These are phyloP conservation scores for Agelaius tricolor DNA, from an alignment of 2,113 vertebrate genomes.

Conservation along the genomic window DNA sequence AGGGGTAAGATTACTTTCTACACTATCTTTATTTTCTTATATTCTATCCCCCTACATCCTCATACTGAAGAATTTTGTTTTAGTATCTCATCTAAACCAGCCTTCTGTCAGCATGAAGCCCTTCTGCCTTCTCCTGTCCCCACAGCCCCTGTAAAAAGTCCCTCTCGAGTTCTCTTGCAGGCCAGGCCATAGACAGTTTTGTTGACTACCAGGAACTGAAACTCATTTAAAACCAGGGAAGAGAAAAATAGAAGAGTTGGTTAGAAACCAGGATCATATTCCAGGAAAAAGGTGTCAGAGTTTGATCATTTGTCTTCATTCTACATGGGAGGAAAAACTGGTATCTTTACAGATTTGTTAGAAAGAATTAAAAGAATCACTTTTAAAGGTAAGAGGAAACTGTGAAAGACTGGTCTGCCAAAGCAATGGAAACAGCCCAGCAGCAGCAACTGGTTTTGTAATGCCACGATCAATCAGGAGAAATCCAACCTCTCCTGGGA, in stretches of 20 bases:
- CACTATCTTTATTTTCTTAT: too few species aligned
- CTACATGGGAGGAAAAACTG: not conserved
- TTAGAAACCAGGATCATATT: not conserved
- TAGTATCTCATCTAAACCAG: not conserved
- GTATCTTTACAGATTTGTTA: not conserved
- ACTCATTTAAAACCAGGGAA: not conserved
- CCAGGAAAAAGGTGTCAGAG: not conserved
- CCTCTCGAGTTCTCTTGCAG: not conserved
- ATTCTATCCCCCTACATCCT: not conserved
- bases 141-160: not conserved
- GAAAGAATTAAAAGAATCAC: not conserved
- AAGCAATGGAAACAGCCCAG: not conserved
- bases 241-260: not conserved
- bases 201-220: not conserved
- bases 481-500: slow-evolving; percentile 6
- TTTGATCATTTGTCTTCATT: not conserved
- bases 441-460: not conserved
- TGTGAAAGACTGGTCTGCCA: not conserved
- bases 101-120: not conserved
- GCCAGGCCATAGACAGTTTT: not conserved
- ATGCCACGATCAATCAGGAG: not conserved
- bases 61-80: not conserved
- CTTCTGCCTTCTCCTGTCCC: not conserved
- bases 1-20: too few species aligned
- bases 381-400: not conserved